Percentiles rank a stretch among this genome's conserved stretches.
Conservation (phyloP, 2,888 invertebrate species). For the Ectemnius lituratus region DNA sequence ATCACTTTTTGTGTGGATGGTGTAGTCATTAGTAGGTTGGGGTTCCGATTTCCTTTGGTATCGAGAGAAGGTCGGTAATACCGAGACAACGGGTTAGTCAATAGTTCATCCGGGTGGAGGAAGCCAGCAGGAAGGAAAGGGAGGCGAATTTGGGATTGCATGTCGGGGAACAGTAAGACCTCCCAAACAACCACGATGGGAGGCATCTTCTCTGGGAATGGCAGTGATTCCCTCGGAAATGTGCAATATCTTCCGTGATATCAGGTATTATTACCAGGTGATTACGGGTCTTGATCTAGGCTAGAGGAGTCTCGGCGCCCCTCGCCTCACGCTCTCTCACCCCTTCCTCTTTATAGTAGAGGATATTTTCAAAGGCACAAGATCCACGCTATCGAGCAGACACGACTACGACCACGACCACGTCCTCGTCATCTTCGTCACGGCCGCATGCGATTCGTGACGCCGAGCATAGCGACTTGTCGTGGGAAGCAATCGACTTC, state of each 20-base stretch:
- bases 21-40: no score
- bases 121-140: conserved; percentile 35
- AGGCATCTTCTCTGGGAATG: conserved; percentile 69
- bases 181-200: conserved; percentile 63
- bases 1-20: not conserved
- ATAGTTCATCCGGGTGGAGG: not conserved
- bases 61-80: not conserved
- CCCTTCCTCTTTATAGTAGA: not conserved
- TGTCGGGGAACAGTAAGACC: conserved; percentile 74
- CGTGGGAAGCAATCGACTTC: conserved; percentile 61
- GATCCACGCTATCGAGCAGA: conserved; percentile 19
- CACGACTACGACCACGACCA: conserved; percentile 9
- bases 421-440: conserved; percentile 46
- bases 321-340: conserved; percentile 7
- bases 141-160: conserved; percentile 72
- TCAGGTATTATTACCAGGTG: conserved; percentile 75
- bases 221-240: conserved; percentile 75
- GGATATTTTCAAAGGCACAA: conserved; percentile 39
- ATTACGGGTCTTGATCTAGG: conserved; percentile 73
- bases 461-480: conserved; percentile 54
- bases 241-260: conserved; percentile 76
- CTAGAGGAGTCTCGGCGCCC: conserved; percentile 61
- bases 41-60: no score
- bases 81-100: not conserved
- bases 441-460: conserved; percentile 70